Evolutionary conservation across 2,113 vertebrate species (phyloP), one percentile per base, ranked within the genome.

Genomic region (Barnardius zonarius): DNA sequence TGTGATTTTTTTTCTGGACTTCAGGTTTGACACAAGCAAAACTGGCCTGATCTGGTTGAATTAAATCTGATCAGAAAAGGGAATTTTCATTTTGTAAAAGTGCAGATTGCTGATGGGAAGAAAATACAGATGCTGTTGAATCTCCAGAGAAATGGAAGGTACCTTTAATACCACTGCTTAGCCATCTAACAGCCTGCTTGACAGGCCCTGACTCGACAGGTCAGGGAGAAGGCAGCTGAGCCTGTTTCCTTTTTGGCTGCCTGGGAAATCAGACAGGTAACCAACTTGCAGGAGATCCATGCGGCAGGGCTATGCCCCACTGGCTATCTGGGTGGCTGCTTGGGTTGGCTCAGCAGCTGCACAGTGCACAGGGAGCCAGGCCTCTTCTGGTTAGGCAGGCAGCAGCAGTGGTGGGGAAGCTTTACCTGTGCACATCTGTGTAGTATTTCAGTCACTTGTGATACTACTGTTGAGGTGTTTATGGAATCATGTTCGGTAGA

Each of bases 291-390:
- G 33, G 41, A 3, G 11, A 30, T 31, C n/a, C 52, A 9, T 1
- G 0, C 1, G 4, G 37, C 30, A 37, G 84, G 44, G 28, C 28
- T 20, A 0, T 48, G 84, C 11, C 11, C n/a, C 1, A 0, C 64
- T 51, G 64, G 7, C 7, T 41, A 9, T 11, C 59, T 57, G 7
- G 1, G 16, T 35, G 59, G 25, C 51, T 22, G 5, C 61, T 64
- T 4, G 7, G 22, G 62, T 43, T 44, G 43, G 11, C 13, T 39
- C 37, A 41, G 11, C 24, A 52, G 15, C 72, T 63, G 37, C 57
- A 14, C 20, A 8, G 13, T 12, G 30, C 23, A 30, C 7, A 73
- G 43, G 14, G 1, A 59, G 10, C 17, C 41, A 41, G 51, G 10
- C 17, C 51, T 52, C 63, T 63, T n/a, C 37, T 86, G 46, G 41